Base-by-base conservation (phyloP, 2,797 vertebrate species). In the Smutsia temminckii region DNA sequence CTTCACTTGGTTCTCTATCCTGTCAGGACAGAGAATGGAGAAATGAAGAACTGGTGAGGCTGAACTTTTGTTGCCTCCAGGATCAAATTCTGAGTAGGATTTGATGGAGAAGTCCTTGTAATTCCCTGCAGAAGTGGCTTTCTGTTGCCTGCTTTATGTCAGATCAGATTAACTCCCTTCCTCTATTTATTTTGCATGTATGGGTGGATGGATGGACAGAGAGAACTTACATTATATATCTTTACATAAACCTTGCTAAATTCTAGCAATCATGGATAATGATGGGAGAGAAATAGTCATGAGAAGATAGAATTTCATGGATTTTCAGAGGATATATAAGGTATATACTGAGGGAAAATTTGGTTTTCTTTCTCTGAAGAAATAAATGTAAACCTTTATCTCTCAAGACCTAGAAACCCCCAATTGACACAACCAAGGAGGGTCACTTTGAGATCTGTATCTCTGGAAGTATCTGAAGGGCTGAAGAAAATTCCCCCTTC, bases 361-460 rank as follows among this genome's bases (percentile, higher is more conserved):
- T 3, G 27, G 14, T 85, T 91, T 89, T 46, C 42, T 10, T 63
- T 91, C 32, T 84, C 42, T 81, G 63, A 91, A 86, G 51, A 37
- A 37, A 37, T 37, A 93, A 94, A 87, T 14, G n/a, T 90, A 88
- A 95, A 74, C n/a, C 46, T 72, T 87, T 75, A 6, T 79, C n/a
- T n/a, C 20, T 91, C 5, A 5, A 75, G 10, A 93, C 57, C 59
- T 78, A 37, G 87, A 79, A 80, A 40, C 59, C 8, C 27, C 32
- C 14, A 92, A 81, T 69, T 93, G 29, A 46, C 49, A 86, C 20
- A 85, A 69, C 74, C 27, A 49, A 57, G 68, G 32, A 92, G 11
- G 13, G 40, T 46, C 0, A 3, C 69, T 89, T 84, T 89, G 63
- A 63, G 40, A 83, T 80, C 55, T 46, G 0, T 90, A 27, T 88